Percentiles rank a stretch among this genome's conserved stretches.
These are phyloP conservation scores for Lycaena phlaeas DNA, from an alignment of 2,888 invertebrate genomes.

Conservation along the genomic window DNA sequence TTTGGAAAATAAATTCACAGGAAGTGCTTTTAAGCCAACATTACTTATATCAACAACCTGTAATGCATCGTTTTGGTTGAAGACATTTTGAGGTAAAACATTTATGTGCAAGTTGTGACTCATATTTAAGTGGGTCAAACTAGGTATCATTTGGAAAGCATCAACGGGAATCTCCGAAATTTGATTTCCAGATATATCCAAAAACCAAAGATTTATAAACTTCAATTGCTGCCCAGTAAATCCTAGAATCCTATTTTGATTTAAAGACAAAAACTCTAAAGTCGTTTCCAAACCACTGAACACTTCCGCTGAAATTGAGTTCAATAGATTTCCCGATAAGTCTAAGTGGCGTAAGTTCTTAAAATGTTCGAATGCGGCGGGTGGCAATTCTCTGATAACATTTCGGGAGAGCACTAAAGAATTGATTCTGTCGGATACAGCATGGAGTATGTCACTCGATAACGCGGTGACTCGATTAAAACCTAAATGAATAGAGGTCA, in stretches of 20 bases:
- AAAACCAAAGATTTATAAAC: conserved; percentile 75
- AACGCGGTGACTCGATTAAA: conserved; percentile 91
- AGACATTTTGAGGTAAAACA: conserved; percentile 76
- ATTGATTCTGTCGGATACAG: conserved; percentile 81
- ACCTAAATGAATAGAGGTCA: conserved; percentile 83
- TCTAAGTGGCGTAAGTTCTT: conserved; percentile 81
- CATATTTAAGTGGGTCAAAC: conserved; percentile 81
- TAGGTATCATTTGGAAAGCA: conserved; percentile 77
- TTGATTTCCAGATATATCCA: conserved; percentile 87
- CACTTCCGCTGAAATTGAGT: conserved; percentile 79
- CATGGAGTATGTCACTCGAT: conserved; percentile 82
- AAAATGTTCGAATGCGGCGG: conserved; percentile 85
- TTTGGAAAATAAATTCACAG: conserved; percentile 80
- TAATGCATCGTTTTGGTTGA: conserved; percentile 80
- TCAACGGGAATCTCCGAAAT: conserved; percentile 80
- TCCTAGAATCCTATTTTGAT: conserved; percentile 81
- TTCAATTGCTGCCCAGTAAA: conserved; percentile 77
- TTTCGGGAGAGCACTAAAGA: conserved; percentile 85
- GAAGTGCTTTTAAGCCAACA: conserved; percentile 81
- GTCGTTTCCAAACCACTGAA: conserved; percentile 84
- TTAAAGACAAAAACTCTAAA: conserved; percentile 79
- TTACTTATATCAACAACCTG: conserved; percentile 81
- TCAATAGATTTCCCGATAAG: conserved; percentile 84
- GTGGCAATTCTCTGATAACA: conserved; percentile 88
- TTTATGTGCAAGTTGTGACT: conserved; percentile 81